Conservation (phyloP, 2,113 vertebrate species). For the Raja brachyura region DNA sequence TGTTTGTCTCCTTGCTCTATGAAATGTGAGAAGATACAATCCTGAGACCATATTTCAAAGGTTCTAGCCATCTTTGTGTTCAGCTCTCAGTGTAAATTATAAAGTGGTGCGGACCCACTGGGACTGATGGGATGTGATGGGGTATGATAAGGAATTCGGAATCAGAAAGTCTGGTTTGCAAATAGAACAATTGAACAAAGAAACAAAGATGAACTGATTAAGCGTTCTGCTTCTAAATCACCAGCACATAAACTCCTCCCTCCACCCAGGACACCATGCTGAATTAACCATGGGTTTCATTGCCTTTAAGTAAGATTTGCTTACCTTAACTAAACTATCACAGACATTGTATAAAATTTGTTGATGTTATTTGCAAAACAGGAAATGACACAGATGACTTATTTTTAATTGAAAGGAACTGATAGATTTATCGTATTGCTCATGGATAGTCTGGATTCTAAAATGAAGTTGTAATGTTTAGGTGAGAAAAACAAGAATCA, state of each 20-base stretch:
- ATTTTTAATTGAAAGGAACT: not conserved
- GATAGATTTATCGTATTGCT: not conserved
- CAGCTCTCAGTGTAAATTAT: constrained; percentile 56
- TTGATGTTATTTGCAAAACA: not conserved
- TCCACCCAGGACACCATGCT: not conserved
- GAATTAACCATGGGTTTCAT: not conserved
- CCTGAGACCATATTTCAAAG: constrained; percentile 47
- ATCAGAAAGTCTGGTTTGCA: not conserved
- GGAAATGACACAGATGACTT: not conserved
- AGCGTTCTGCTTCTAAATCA: not conserved
- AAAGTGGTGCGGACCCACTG: constrained; percentile 46
- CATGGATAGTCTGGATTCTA: not conserved
- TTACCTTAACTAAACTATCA: not conserved
- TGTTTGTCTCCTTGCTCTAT: constrained; percentile 47
- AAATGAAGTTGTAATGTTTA: not conserved
- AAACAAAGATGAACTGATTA: not conserved
- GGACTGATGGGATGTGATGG: constrained; percentile 45
- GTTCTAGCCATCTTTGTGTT: constrained; percentile 45
- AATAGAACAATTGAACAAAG: not conserved
- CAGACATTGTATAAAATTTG: not conserved
- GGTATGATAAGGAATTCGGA: constrained; percentile 44
- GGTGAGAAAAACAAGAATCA: not conserved
- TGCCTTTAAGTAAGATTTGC: not conserved
- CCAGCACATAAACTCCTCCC: not conserved
- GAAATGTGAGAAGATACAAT: constrained; percentile 49